Evolutionary conservation across 2,113 vertebrate genomes (phyloP).

Genomic region (Seriola dumerili): DNA sequence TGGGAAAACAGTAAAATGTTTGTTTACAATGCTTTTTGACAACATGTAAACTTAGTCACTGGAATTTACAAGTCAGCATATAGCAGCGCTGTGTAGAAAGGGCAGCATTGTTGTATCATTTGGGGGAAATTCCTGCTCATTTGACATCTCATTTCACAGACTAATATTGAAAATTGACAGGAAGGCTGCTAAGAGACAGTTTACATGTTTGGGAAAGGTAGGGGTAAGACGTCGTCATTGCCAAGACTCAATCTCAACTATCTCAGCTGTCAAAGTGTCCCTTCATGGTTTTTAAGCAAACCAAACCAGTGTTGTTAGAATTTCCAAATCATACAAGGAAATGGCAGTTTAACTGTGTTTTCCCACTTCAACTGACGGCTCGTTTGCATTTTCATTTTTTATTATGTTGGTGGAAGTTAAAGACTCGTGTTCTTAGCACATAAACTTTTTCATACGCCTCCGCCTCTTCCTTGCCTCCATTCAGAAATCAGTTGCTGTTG

Average conservation of each 20-base stretch:
- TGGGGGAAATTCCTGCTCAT: conserved; percentile 72
- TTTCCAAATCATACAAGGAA: conserved; percentile 19
- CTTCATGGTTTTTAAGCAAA: conserved; percentile 4
- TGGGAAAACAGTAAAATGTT: conserved; percentile 26
- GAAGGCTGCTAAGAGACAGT: conserved; percentile 44
- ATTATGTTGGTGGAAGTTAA: neutral
- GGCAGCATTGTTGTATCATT: conserved; percentile 12
- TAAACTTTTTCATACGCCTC: conserved; percentile 17
- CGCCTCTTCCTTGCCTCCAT: conserved; percentile 35
- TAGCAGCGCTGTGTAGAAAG: neutral
- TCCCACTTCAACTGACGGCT: neutral
- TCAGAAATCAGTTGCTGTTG: conserved; percentile 53
- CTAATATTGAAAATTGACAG: conserved; percentile 61
- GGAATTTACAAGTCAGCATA: conserved; percentile 51
- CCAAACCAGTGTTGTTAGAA: neutral
- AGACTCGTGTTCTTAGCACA: neutral
- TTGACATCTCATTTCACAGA: conserved; percentile 62
- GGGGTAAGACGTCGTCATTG: conserved; percentile 42
- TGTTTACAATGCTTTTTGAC: conserved; percentile 10
- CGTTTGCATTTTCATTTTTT: neutral
- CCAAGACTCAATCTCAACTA: neutral
- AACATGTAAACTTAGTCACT: conserved; percentile 18
- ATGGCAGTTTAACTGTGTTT: conserved; percentile 3
- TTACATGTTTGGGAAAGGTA: conserved; percentile 55
- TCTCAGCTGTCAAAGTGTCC: conserved; percentile 20